Evolutionary conservation across 1,140 invertebrate species (phyloP).

Genomic region (Bombus waltoni): DNA sequence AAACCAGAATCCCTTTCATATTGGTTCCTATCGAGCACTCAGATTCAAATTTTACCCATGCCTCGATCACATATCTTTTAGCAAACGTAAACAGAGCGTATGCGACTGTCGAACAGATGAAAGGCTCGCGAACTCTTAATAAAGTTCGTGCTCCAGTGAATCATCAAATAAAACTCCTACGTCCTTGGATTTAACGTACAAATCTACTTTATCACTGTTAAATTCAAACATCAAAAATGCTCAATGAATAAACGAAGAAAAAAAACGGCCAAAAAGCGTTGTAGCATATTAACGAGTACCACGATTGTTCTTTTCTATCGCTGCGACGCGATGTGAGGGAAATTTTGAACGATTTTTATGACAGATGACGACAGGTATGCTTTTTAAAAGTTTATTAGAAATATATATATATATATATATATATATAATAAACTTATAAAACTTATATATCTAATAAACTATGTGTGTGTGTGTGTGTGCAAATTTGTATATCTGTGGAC

Average conservation of each 20-base stretch:
- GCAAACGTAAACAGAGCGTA: neutral
- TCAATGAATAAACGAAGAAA: neutral
- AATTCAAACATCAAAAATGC: neutral
- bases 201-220: conserved; percentile 31
- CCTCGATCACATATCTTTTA: neutral
- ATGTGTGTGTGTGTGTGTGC: too few species aligned
- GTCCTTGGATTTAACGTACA: neutral
- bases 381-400: too few species aligned
- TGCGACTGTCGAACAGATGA: neutral
- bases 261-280: neutral
- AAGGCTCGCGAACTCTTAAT: neutral
- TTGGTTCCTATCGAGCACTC: neutral
- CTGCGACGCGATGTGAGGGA: too few species aligned
- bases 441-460: too few species aligned
- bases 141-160: neutral
- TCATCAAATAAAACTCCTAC: neutral
- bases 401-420: too few species aligned
- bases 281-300: too few species aligned
- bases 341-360: too few species aligned
- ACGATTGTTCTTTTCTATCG: too few species aligned
- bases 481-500: too few species aligned
- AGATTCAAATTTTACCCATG: neutral
- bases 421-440: too few species aligned
- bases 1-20: neutral
- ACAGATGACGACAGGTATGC: too few species aligned